Conservation (phyloP, 2,888 invertebrate genomes). For the Archips xylosteana region DNA sequence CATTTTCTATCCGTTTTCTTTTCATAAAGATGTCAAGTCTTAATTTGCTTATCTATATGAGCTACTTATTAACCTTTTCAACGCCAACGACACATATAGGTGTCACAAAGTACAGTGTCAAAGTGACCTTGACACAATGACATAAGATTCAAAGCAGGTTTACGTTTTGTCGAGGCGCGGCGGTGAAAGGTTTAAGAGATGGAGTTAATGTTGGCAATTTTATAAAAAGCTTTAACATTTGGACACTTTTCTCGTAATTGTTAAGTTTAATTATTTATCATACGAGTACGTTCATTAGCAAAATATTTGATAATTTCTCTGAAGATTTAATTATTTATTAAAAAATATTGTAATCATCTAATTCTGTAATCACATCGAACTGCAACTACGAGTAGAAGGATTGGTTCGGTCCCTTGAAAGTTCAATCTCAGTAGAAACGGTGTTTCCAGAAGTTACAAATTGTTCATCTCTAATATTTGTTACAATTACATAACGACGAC, state of each 20-base stretch:
- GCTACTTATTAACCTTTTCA: no score
- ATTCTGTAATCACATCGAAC: not conserved
- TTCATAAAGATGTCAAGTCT: not conserved
- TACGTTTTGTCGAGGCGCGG: no score
- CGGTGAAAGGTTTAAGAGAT: no score
- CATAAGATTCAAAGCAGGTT: no score
- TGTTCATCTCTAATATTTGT: not conserved
- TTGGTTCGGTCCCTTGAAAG: not conserved
- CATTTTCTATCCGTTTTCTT: not conserved
- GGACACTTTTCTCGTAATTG: not conserved
- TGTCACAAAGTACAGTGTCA: no score
- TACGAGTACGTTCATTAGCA: not conserved
- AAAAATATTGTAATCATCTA: not conserved
- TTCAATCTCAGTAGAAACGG: not conserved
- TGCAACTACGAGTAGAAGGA: not conserved
- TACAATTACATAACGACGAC: not conserved
- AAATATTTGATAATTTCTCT: not conserved
- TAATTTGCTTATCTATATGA: no score
- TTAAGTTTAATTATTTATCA: not conserved
- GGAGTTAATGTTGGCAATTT: no score
- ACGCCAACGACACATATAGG: no score
- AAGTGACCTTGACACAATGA: no score
- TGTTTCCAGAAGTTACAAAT: conserved; percentile 1
- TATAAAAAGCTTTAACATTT: no score
- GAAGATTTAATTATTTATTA: not conserved